phyloP scores from a whole-genome alignment of 1,140 invertebrate species.

The Cepaea nemoralis region DNA sequence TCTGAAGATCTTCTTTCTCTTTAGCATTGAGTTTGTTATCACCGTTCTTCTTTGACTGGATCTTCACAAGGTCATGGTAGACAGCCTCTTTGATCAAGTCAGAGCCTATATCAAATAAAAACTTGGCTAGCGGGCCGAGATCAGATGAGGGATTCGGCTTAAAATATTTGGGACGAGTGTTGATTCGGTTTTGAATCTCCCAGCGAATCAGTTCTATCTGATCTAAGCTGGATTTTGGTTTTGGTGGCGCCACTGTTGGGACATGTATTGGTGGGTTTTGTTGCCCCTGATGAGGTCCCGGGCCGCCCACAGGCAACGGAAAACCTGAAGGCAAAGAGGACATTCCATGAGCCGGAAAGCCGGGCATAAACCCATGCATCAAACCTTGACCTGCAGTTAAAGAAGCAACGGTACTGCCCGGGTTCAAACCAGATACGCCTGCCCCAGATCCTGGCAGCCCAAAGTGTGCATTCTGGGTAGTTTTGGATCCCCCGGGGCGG shows the following conservation, averaged over 20 bases:
- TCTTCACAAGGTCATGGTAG: conserved; percentile 88
- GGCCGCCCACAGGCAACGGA: not conserved
- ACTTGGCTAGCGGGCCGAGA: conserved; percentile 84
- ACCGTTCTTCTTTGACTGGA: conserved; percentile 84
- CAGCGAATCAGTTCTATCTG: conserved; percentile 58
- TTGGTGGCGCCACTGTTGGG: conserved; percentile 79
- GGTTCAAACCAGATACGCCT: not conserved
- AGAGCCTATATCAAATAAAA: conserved; percentile 91
- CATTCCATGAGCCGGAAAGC: not conserved
- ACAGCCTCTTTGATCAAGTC: conserved; percentile 93
- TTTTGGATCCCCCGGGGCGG: conserved; percentile 44
- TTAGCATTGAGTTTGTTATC: conserved; percentile 79
- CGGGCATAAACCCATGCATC: not conserved
- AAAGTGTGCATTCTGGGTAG: conserved; percentile 16
- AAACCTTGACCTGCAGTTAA: not conserved
- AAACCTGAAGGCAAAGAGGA: not conserved
- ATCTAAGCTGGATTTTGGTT: conserved; percentile 66
- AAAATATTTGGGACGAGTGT: conserved; percentile 58
- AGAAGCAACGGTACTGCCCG: not conserved
- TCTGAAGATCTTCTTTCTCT: conserved; percentile 85
- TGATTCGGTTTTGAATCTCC: conserved; percentile 57
- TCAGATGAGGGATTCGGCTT: conserved; percentile 58
- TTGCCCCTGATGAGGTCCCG: not conserved
- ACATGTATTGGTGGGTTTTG: conserved; percentile 3
- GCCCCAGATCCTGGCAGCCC: not conserved